Base-by-base conservation (phyloP, 1,140 invertebrate genomes). In the Venturia canescens region DNA sequence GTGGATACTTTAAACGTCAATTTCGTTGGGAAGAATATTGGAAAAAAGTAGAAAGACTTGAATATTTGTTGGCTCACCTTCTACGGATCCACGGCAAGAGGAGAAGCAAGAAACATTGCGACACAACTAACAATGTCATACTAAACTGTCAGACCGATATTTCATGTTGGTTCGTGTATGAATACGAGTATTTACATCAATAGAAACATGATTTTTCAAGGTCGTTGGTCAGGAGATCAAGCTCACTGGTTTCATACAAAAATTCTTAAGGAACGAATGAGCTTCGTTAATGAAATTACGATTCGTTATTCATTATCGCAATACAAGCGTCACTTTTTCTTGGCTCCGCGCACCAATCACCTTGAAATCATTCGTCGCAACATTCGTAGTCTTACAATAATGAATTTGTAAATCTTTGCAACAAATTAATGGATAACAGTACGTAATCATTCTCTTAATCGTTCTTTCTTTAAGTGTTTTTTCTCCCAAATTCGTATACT, bases 61-160 rank as follows among this genome's bases (percentile, higher is more conserved):
- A 66, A 34, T 76, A 82, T 82, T 83, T 79, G 38, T 44, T 44
- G 38, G 90, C 92, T 93, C 88, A 93, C 92, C 92, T 93, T 89
- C 92, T 93, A 88, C 69, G 84, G 84, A 86, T 90, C 90, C 90
- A 81, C 86, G 82, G 78, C 84, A 88, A 88, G 38, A 44, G 38
- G 85, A 88, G 91, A 90, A 89, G 89, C 89, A 92, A 91, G 87
- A 91, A 90, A 89, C 83, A 91, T 90, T 90, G 86, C 86, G 89
- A 92, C 89, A 91, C 87, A 88, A 90, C 89, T 91, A 92, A 92
- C 89, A 92, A 91, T 91, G 90, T 90, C 89, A 91, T 91, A 89
- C 78, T 87, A 84, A 85, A 88, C 83, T 88, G 82, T 86, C 69
- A 84, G 66, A 85, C 82, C 80, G 80, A 82, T 23, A n/a, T 44